Conservation (phyloP, 2,888 invertebrate species). For the Microchrysa polita region DNA sequence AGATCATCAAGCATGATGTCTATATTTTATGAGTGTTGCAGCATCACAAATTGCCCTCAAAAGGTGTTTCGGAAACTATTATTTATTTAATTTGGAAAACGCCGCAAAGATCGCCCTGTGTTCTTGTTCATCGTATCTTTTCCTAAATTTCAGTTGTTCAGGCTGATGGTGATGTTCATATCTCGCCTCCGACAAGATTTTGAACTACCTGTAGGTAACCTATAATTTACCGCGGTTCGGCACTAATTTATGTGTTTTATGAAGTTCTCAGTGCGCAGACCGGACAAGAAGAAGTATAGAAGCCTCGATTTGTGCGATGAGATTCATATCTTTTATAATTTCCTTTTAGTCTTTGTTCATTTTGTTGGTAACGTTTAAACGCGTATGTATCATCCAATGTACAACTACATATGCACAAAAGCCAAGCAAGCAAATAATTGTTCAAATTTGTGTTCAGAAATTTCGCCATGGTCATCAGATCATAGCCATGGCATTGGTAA, state of each 20-base stretch:
- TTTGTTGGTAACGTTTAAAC: neutral
- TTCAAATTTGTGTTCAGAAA: conserved; percentile 34
- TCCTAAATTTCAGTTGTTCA: neutral
- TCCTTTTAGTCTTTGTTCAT: neutral
- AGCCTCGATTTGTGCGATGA: conserved; percentile 1
- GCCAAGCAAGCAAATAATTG: conserved; percentile 10
- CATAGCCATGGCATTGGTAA: conserved; percentile 7
- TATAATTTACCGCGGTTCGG: conserved; percentile 48
- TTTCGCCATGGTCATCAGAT: conserved; percentile 12
- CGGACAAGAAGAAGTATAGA: neutral
- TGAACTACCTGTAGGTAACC: conserved; percentile 52
- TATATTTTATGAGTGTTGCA: conserved; percentile 50
- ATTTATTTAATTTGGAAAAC: conserved; percentile 54
- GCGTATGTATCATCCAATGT: neutral
- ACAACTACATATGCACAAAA: too few relatives aligned
- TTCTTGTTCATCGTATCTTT: conserved; percentile 6
- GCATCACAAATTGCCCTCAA: conserved; percentile 51
- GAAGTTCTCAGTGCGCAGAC: conserved; percentile 16
- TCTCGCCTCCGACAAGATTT: conserved; percentile 28
- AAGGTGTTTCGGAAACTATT: conserved; percentile 55
- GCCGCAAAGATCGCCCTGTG: conserved; percentile 45
- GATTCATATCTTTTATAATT: neutral
- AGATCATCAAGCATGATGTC: conserved; percentile 48
- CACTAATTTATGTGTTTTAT: conserved; percentile 49
- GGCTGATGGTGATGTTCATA: conserved; percentile 40